Conservation (phyloP, 2,113 vertebrate genomes). For the Clarias gariepinus region DNA sequence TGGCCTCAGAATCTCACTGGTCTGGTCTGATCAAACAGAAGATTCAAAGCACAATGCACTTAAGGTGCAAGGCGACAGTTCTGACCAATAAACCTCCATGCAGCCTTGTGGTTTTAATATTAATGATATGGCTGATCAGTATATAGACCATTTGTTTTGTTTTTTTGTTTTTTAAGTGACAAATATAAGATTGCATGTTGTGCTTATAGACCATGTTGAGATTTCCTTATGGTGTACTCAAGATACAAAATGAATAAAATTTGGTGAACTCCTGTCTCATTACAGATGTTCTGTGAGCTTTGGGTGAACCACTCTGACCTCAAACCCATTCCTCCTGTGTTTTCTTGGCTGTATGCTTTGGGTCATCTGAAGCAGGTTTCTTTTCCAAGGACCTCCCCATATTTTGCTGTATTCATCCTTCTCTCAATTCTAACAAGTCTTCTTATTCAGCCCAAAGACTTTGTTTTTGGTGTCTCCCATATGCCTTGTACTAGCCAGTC, state of each 20-base stretch:
- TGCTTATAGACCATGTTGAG: background rate
- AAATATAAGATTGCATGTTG: background rate
- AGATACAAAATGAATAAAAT: background rate
- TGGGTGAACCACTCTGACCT: background rate
- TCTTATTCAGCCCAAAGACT: background rate
- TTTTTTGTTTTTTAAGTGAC: background rate
- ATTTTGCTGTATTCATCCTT: background rate
- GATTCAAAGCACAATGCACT: no score
- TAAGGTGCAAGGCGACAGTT: no score
- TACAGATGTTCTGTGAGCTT: background rate
- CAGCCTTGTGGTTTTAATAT: no score
- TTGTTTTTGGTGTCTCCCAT: background rate
- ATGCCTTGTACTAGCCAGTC: background rate
- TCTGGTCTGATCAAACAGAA: no score
- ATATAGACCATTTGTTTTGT: background rate
- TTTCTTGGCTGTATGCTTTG: background rate
- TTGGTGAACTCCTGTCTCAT: background rate
- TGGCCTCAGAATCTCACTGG: no score
- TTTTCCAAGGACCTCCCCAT: background rate
- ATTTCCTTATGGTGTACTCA: background rate
- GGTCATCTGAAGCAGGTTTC: background rate
- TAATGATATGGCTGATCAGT: background rate
- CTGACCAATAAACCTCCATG: no score
- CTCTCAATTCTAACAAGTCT: background rate
- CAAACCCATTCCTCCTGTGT: background rate